Evolutionary conservation across 2,888 invertebrate species (phyloP), one percentile per base, ranked within the genome.

Genomic region (Morinoia aosen): DNA sequence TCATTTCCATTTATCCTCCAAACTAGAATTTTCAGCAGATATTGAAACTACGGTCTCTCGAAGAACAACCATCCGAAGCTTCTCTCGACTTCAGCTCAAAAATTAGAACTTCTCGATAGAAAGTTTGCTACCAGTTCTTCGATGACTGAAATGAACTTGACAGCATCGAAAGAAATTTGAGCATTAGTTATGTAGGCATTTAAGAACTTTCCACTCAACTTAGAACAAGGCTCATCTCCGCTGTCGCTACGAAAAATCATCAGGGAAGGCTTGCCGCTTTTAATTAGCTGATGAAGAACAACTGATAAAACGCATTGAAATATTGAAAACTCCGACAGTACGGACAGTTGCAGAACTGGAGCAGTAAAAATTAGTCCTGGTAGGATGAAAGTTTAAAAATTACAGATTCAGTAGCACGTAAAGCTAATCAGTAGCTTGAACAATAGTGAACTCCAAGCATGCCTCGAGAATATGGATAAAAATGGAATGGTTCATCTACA

Each of bases 141-240:
- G 76, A 76, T 76, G 76, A 76, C 76, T 76, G 76, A 76, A 76
- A 76, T 76, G 16, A 76, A 76, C 76, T 33, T 76, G 76, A 76
- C 76, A 76, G 76, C 76, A 19, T 14, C 76, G 76, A 33, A 76
- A 76, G 76, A 33, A 76, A 76, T 76, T 76, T 76, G 25, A 0
- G 33, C 76, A 76, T 76, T 76, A 76, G 76, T 76, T 76, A 76
- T 76, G 76, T 33, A 19, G 76, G 76, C 76, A 76, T 76, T 76
- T 76, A 76, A 19, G 33, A 76, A 76, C 25, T 76, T 76, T 19
- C 76, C 76, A 33, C 76, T 76, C 76, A 33, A 76, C 33, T 76
- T 76, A 33, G 76, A 76, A 33, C 25, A 76, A 25, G 76, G 76
- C 33, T 76, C 76, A 33, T 33, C 76, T 16, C 33, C 19, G 25